Percentiles rank a stretch among this genome's conserved stretches.
Conservation (phyloP, 2,797 vertebrate species). For the Acanthurus tractus region DNA sequence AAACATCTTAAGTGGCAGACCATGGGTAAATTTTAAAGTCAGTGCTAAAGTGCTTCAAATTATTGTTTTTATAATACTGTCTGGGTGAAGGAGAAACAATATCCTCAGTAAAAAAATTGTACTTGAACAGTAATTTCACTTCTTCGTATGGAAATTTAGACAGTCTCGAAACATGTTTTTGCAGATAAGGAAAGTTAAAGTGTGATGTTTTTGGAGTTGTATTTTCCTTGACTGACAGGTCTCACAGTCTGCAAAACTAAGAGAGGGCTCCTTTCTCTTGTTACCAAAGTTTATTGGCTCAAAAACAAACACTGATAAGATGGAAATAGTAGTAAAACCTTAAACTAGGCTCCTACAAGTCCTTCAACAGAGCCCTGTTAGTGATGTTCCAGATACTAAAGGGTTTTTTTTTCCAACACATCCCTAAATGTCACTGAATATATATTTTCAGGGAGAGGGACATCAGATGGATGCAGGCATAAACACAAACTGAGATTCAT, state of each 20-base stretch:
- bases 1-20: not conserved
- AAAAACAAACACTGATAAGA: conserved; percentile 28
- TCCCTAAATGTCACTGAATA: conserved; percentile 1
- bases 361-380: not conserved
- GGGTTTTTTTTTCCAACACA: conserved; percentile 1
- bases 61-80: not conserved
- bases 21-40: not conserved
- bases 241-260: conserved; percentile 11
- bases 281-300: conserved; percentile 14
- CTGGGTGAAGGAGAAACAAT: not conserved
- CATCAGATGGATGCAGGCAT: not conserved
- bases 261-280: conserved; percentile 1
- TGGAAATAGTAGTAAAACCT: not conserved
- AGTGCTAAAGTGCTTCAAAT: not conserved
- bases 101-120: not conserved
- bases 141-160: not conserved
- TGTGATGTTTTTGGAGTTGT: not conserved
- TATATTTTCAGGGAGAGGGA: not conserved
- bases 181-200: not conserved
- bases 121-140: conserved; percentile 2
- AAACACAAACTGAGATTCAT: not conserved
- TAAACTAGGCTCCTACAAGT: not conserved
- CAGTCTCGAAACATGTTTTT: conserved; percentile 4
- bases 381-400: conserved; percentile 5
- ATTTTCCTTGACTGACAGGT: conserved; percentile 35